Evolutionary conservation across 2,888 invertebrate species (phyloP), one percentile per base, ranked within the genome.

Genomic region (Arctia plantaginis): DNA sequence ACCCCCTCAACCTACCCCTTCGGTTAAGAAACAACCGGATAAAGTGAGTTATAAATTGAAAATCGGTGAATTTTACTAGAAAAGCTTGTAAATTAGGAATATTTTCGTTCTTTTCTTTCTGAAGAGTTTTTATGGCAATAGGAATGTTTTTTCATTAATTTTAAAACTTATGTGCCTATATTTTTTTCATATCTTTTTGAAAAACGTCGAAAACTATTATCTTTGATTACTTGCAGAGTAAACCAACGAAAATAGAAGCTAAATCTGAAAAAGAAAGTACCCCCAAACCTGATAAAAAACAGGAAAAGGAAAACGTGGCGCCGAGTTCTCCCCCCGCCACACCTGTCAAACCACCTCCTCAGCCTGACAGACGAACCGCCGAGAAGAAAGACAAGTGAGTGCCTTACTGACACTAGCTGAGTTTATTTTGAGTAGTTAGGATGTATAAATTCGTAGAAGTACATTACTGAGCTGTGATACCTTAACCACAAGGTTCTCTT

Each of bases 261-360:
- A 94, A 94, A 83, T 79, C 88, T 1, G 94, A 94, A 77, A 94
- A 93, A 76, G 93, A 94, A 79, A 87, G 77, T 72, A 85, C 90
- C 12, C 88, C 88, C 1, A 95, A 95, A 70, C 81, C 89, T 3
- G 94, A 94, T 84, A 95, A 95, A 89, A 95, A 96, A 75, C 93
- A 91, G 67, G 96, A 96, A 88, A 96, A 96, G 77, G 96, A 96
- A 87, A 95, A 95, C 84, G 95, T 96, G 23, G 95, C 95, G 59
- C 95, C 96, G 23, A 87, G 88, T 75, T 91, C 93, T 6, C 93
- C 93, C 8, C 93, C 94, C 75, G 87, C 91, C 86, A 88, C 93
- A 51, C 91, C 92, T 75, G 89, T 80, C 78, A 91, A 89, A 79
- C 88, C 89, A 12, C 76, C 71, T 66, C 80, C 87, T 76, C 81